Base-by-base conservation (phyloP, 2,113 vertebrate species). In the Phaethon lepturus region DNA sequence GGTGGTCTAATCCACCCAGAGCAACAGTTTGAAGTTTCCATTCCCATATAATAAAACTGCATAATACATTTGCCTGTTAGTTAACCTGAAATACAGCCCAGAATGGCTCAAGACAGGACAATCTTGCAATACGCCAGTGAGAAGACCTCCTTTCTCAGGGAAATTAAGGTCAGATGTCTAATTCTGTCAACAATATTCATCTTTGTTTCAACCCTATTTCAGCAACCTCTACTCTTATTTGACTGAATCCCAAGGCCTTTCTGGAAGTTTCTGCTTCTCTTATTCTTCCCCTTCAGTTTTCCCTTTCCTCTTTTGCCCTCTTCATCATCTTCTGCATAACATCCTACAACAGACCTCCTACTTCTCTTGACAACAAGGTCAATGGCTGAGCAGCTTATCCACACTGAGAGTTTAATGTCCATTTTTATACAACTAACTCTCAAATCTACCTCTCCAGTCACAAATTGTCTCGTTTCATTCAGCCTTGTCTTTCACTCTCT, bases 291-390 rank as follows among this genome's bases (percentile, higher is more conserved):
- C 25, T 76, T 38, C 50, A 10, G 8, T 58, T 56, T 52, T 10
- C 13, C 13, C 45, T 56, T 79, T 33, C 59, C 44, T 72, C 88
- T 50, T 67, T 42, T 33, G 17, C 8, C 42, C 13, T 55, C 45
- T 64, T 38, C 42, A 3, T 28, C 33, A 40, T 49, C 29, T 38
- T 63, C 74, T 62, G 67, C 49, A 88, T 52, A 62, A 33, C 16
- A 49, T 33, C 56, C 53, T 55, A 17, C 3, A 4, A 19, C 0
- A 1, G 10, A 49, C 18, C 31, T 83, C 33, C 58, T 19, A 0
- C 60, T 53, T 53, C 75, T 66, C 77, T 55, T 53, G 52, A 5
- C 45, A 45, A 0, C 0, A 1, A 80, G 35, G 73, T 35, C 5
- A 1, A 26, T 3, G 38, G 33, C 53, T 31, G 31, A 74, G 45